A percentile compares a stretch with the other conserved stretches of the same genome.
Evolutionary conservation across 1,140 invertebrate genomes (phyloP).

Genomic region (Drosophila eugracilis): DNA sequence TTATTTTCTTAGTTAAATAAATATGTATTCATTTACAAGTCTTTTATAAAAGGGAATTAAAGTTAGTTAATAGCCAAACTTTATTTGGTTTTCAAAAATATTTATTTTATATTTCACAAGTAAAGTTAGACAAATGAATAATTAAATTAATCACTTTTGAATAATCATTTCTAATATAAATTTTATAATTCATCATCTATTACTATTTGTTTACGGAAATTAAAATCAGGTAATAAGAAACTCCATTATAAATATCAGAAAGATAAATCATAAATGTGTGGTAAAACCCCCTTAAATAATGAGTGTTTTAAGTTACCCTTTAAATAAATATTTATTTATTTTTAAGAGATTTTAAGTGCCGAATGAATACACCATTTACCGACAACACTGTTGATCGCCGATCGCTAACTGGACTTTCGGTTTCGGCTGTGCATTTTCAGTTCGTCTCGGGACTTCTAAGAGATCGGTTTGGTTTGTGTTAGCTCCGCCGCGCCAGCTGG

Average conservation of each 20-base stretch:
- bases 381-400: conserved; percentile 34
- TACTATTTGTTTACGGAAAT: conserved; percentile 12
- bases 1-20: too few species aligned
- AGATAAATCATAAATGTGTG: neutral
- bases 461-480: conserved; percentile 63
- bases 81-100: too few species aligned
- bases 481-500: conserved; percentile 59
- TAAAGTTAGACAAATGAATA: too few species aligned
- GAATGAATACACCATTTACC: neutral
- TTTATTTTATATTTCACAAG: too few species aligned
- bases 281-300: neutral
- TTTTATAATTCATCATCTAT: too few species aligned
- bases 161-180: too few species aligned
- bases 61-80: too few species aligned
- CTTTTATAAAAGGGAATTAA: too few species aligned
- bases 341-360: too few species aligned
- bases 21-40: neutral
- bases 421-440: conserved; percentile 63
- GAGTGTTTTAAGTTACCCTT: neutral
- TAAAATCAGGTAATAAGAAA: neutral
- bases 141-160: too few species aligned
- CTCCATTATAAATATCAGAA: neutral
- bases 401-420: conserved; percentile 71
- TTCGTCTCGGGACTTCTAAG: conserved; percentile 77
- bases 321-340: neutral